Evolutionary conservation across 2,888 invertebrate species (phyloP).

Genomic region (Eupithecia exiguata): DNA sequence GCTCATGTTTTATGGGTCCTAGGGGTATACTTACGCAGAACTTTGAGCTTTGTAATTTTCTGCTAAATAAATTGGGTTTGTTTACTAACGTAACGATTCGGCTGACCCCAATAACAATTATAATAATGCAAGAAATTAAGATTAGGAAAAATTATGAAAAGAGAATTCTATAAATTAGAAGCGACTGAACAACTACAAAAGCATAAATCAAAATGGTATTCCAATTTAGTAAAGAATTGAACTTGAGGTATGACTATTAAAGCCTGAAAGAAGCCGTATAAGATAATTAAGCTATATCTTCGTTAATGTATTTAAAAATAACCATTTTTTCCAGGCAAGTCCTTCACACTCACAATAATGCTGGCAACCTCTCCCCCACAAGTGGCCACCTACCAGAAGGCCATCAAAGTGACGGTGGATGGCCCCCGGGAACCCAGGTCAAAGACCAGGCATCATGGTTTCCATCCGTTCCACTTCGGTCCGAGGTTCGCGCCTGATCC

Average conservation of each 20-base stretch:
- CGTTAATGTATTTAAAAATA: neutral
- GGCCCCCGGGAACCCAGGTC: constrained; percentile 98
- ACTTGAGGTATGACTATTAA: neutral
- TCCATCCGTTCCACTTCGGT: constrained; percentile 95
- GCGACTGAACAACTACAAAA: neutral
- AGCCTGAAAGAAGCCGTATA: neutral
- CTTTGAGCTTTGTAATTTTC: neutral
- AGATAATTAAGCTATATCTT: neutral
- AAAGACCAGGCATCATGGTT: constrained; percentile 94
- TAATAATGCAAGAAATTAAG: neutral
- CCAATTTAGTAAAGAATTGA: neutral
- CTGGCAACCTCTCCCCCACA: constrained; percentile 97
- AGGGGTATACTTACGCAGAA: neutral
- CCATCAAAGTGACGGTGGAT: constrained; percentile 99
- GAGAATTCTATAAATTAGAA: neutral
- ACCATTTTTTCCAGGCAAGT: constrained; percentile 89
- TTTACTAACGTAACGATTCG: neutral
- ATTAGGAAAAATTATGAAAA: neutral
- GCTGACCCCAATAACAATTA: neutral
- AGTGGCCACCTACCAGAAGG: constrained; percentile 98
- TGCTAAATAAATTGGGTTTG: neutral
- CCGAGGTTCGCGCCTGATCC: constrained; percentile 93
- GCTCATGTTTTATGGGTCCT: neutral
- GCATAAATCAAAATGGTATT: neutral
- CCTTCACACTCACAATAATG: constrained; percentile 97